Base-by-base conservation (phyloP, 1,140 invertebrate genomes). In the Drosophila teissieri region DNA sequence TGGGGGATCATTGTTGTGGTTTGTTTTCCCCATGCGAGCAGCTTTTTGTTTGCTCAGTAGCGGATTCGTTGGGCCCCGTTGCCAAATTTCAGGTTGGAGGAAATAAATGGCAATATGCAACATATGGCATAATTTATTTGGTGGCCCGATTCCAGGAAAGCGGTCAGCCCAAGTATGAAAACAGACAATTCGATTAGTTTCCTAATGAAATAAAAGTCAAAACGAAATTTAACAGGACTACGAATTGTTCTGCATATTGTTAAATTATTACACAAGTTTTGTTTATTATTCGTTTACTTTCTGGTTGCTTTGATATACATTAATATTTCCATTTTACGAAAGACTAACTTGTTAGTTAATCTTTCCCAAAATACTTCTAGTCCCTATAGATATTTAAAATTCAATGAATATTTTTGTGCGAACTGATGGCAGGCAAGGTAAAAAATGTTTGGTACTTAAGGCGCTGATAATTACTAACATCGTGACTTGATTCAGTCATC, bases 1-100 rank as follows among this genome's bases (percentile, higher is more conserved):
- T 60, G 36, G 48, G 37, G 75, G 70, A 78, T 84, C 80, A 80
- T 80, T 64, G 45, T 24, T 63, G 40, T 19, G 19, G 57, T 64
- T 75, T 49, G 77, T 65, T 73, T 85, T 63, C 39, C 36, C 48
- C 39, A 60, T 40, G 55, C 53, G 36, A 73, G 46, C 40, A 48
- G n/a, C 22, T 46, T 52, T 42, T 56, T 52, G 46, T 31, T 57
- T 48, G 37, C 15, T n/a, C 52, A 67, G 79, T 74, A 64, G 69
- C 74, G 65, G 53, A 73, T 72, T 52, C 39, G 40, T 12, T 52
- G 52, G 49, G 27, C 40, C 27, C 56, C 3, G 5, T 45, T 62
- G 22, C 42, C 11, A 1, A n/a, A 11, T 7, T 10, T 37, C 4
- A 11, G 19, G 37, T 65, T 53, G 19, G 46, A 19, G 12, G 48